These are phyloP conservation scores for Ascidia mentula DNA, from an alignment of 23 tunicate genomes.

Conservation along the genomic window DNA sequence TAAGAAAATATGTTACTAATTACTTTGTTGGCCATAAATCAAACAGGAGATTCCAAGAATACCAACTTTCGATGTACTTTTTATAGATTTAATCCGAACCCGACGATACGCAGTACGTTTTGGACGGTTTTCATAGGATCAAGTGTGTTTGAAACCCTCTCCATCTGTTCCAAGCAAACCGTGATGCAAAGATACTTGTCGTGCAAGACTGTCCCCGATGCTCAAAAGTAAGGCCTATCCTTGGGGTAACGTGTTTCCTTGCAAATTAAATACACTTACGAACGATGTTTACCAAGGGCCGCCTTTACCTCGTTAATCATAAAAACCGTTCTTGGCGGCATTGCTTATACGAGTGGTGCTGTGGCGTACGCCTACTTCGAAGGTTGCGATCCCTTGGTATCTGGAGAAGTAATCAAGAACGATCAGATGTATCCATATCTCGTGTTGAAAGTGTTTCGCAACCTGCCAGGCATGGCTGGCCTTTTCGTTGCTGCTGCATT, in stretches of 20 bases:
- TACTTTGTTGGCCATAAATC: too few relatives aligned
- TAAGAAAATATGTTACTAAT: too few relatives aligned
- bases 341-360: not conserved
- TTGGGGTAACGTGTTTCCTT: too few relatives aligned
- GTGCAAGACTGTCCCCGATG: slow-evolving; percentile 8
- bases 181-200: not conserved
- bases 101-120: slow-evolving; percentile 12
- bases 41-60: too few relatives aligned
- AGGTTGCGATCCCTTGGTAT: slow-evolving; percentile 19
- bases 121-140: not conserved
- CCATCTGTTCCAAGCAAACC: not conserved
- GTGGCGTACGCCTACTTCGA: slow-evolving; percentile 16
- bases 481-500: slow-evolving; percentile 19
- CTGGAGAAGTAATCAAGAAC: not conserved
- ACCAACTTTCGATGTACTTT: too few relatives aligned
- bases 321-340: not conserved
- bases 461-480: slow-evolving; percentile 24
- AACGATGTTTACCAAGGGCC: too few relatives aligned
- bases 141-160: not conserved
- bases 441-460: slow-evolving; percentile 7
- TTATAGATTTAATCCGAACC: slow-evolving; percentile 14
- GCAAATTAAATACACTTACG: too few relatives aligned
- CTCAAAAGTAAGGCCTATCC: not conserved
- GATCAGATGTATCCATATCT: slow-evolving; percentile 19
- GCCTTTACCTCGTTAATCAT: not conserved